Evolutionary conservation across 2,888 invertebrate genomes (phyloP).

Genomic region (Hyalella azteca): DNA sequence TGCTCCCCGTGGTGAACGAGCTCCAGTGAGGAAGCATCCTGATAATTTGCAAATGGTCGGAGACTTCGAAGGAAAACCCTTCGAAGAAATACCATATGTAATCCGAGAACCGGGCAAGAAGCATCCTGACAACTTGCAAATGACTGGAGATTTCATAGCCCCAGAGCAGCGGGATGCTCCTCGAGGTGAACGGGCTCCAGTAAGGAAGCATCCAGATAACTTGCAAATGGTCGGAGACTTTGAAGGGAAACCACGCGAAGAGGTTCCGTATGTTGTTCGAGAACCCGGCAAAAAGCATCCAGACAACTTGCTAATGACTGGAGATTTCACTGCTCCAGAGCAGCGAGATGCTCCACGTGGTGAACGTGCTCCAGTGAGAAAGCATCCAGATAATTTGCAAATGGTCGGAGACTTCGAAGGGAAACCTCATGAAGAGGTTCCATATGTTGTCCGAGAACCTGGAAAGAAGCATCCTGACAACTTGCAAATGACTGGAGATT

Average conservation of each 20-base stretch:
- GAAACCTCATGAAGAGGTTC: constrained; percentile 65
- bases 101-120: constrained; percentile 62
- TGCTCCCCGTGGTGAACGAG: constrained; percentile 67
- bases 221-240: constrained; percentile 57
- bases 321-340: constrained; percentile 42
- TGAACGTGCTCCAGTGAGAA: constrained; percentile 48
- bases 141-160: constrained; percentile 54
- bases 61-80: constrained; percentile 69
- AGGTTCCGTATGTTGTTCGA: not conserved
- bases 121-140: constrained; percentile 58
- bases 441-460: constrained; percentile 64
- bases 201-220: constrained; percentile 53
- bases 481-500: constrained; percentile 63
- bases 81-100: constrained; percentile 62
- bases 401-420: constrained; percentile 46
- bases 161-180: constrained; percentile 26
- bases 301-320: constrained; percentile 56
- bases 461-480: constrained; percentile 52
- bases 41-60: constrained; percentile 70
- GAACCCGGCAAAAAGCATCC: constrained; percentile 45
- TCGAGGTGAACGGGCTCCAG: constrained; percentile 46
- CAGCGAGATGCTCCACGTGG: constrained; percentile 58
- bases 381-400: constrained; percentile 62
- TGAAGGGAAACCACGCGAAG: not conserved
- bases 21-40: constrained; percentile 64